Evolutionary conservation across 2,888 invertebrate genomes (phyloP), one percentile per base, ranked within the genome.

Genomic region (Yponomeuta cagnagella): DNA sequence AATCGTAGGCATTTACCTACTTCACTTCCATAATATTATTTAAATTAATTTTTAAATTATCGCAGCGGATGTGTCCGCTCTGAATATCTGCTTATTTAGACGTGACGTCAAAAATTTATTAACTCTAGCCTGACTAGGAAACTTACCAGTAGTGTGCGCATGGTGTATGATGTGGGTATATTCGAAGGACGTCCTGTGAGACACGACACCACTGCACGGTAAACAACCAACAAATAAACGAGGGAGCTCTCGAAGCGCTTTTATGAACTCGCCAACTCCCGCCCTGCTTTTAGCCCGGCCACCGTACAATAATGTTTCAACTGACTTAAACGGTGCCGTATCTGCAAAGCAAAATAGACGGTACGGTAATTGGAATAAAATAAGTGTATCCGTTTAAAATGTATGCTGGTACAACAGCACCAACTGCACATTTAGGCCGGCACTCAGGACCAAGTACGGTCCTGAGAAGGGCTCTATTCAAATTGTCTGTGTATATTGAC

Each of bases 221-320:
- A 86, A 79, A 87, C 90, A 79, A 90, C 83, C 80, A 87, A 88
- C 91, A 92, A 92, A 92, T 92, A 92, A 91, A 91, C 89, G 89
- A 87, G 85, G 81, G 81, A 77, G 81, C 86, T 85, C 88, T 86
- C 83, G 88, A 90, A 84, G 90, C 77, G 79, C 86, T 89, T 92
- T 86, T 92, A 89, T 85, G 91, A 90, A 89, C 88, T 86, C 89
- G 90, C 90, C 90, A 90, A 87, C 91, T 91, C 91, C 89, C 87
- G 88, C 88, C 88, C 87, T 85, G 87, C 79, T 79, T 81, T 82
- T 78, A 84, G 88, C 88, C 85, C 89, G 89, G 85, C 87, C 82
- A 85, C 89, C 89, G 90, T 90, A 89, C 43, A 43, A 43, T 43
- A 43, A 43, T 89, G 78, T 83, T 84, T 90, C 86, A 87, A 87